Evolutionary conservation across 2,888 invertebrate species (phyloP), one percentile per base, ranked within the genome.

Genomic region (Drosophila prostipennis): DNA sequence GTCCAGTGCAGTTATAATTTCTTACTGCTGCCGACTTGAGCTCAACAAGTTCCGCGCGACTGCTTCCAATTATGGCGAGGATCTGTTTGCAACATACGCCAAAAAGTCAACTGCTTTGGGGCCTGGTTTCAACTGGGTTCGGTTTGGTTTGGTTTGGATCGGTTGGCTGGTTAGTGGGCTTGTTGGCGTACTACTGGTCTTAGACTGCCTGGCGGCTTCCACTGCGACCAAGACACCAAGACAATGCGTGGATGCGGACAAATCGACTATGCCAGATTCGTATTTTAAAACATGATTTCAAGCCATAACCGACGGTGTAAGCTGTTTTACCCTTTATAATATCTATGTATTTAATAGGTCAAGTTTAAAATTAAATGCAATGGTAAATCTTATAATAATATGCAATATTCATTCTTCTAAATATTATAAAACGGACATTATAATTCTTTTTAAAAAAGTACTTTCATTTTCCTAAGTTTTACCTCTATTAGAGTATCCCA

Each of bases 11-110:
- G 56, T 76, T 82, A 87, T 84, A 88, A 87, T 89, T 89, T 88
- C 72, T 72, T 52, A 43, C 51, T 55, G 43, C 59, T 57, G 64
- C 46, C 46, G 34, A 40, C 45, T 53, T 48, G 13, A 39, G 69
- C 68, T 45, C 74, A 87, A 87, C 90, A 80, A 83, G 90, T 90
- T 90, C 87, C 89, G 85, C 77, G 81, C 80, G 87, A 87, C 74
- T 87, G 83, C 90, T 81, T 90, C 81, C 89, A 89, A 90, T 90
- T 89, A 89, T 86, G 90, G 89, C 71, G 70, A 87, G 81, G 82
- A 87, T 84, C 85, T 83, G 78, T 72, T 83, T 80, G 83, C 80
- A 76, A 88, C 82, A 86, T 82, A 61, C 79, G 58, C 87, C 81
- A 81, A 86, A 86, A 81, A 87, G 69, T 77, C 83, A 82, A 75